Evolutionary conservation across 1,140 invertebrate species (phyloP).

Genomic region (Camponotus floridanus): DNA sequence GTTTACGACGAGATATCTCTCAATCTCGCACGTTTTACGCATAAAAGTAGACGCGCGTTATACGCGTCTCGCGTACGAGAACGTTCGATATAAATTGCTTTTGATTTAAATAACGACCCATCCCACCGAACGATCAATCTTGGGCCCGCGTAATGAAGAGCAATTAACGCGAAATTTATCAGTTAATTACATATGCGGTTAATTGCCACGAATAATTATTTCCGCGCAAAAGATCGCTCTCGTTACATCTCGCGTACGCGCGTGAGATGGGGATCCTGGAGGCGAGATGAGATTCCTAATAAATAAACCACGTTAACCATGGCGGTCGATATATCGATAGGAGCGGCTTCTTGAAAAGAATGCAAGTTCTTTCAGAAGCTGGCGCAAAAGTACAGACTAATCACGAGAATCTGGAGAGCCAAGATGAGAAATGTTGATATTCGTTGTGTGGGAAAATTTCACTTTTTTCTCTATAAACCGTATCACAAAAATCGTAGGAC

Average conservation of each 20-base stretch:
- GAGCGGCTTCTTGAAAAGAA: not conserved
- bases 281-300: conserved; percentile 16
- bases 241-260: not conserved
- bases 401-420: not conserved
- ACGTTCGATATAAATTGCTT: conserved; percentile 64
- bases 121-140: conserved; percentile 68
- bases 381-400: not conserved
- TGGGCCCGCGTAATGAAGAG: conserved; percentile 60
- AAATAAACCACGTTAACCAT: not conserved
- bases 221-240: conserved; percentile 22
- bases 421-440: not conserved
- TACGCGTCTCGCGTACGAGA: conserved; percentile 17
- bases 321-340: conserved; percentile 29
- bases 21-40: conserved; percentile 10
- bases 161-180: conserved; percentile 79
- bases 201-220: conserved; percentile 73
- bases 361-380: not conserved
- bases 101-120: conserved; percentile 70
- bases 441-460: not conserved
- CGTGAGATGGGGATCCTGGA: conserved; percentile 6
- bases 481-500: not conserved
- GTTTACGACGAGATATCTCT: not conserved
- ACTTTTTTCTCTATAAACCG: not conserved
- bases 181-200: conserved; percentile 77
- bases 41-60: not conserved